Conservation (phyloP, 2,888 invertebrate species). For the Drosophila longiperda region DNA sequence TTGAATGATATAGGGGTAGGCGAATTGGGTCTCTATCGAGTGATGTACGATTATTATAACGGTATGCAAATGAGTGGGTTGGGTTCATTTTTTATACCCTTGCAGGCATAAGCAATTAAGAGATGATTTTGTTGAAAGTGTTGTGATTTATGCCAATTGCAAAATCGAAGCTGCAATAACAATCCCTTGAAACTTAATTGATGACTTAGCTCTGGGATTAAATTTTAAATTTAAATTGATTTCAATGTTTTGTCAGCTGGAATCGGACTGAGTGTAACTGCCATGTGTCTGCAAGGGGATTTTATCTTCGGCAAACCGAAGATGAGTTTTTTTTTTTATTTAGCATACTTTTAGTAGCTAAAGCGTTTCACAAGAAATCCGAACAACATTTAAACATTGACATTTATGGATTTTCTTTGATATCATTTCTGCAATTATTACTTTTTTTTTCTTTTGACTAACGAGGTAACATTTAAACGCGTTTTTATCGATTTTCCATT, state of each 20-base stretch:
- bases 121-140: not conserved
- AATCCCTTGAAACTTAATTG: not conserved
- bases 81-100: not conserved
- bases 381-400: conserved; percentile 49
- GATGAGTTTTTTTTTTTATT: conserved; percentile 9
- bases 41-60: conserved; percentile 33
- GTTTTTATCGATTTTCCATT: conserved; percentile 51
- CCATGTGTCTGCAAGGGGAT: conserved; percentile 13
- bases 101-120: not conserved
- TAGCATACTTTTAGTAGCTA: conserved; percentile 52
- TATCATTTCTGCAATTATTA: conserved; percentile 9
- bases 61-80: conserved; percentile 24
- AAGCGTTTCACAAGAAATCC: conserved; percentile 51
- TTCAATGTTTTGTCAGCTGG: not conserved
- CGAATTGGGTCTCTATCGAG: conserved; percentile 19
- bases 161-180: not conserved
- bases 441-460: conserved; percentile 51
- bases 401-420: conserved; percentile 22
- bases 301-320: conserved; percentile 8
- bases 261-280: conserved; percentile 1
- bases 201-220: not conserved
- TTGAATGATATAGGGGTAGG: conserved; percentile 20
- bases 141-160: not conserved
- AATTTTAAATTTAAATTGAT: not conserved
- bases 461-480: conserved; percentile 83